Evolutionary conservation across 2,888 invertebrate species (phyloP), one percentile per base, ranked within the genome.

Genomic region (Chelonus formosanus): DNA sequence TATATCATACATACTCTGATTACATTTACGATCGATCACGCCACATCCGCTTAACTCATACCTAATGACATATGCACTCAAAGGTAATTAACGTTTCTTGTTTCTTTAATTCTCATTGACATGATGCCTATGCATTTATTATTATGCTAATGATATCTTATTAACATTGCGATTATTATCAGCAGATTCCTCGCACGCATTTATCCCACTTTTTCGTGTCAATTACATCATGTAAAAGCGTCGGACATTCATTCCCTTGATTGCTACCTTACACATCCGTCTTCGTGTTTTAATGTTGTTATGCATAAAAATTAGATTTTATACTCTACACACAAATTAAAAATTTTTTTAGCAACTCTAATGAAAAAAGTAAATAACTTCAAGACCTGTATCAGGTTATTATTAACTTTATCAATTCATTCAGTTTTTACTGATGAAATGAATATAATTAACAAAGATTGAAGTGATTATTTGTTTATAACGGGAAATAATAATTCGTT

Each of bases 221-320:
- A 61, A 61, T 61, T 61, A 61, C 60, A 52, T 50, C 36, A 60
- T 50, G 60, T 60, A 60, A 60, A 52, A 50, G 52, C 60, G 60
- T 60, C 36, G 60, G 50, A 60, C 36, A 52, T 52, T 60, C 60
- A 52, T 60, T 60, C 48, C 40, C 60, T 60, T 60, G 8, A 57
- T 57, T 57, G 57, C 57, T 43, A 57, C 43, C 32, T 43, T 31
- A 43, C 44, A 57, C 35, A 50, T 59, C 45, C 44, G 52, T 32
- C 34, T 32, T 52, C 52, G 52, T 52, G 35, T 35, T 48, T 35
- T 32, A 32, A 50, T 50, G 31, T 48, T 36, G 20, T 36, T 31
- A 7, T 34, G 20, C 43, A 35, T 59, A 31, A n/a, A 50, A 48
- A 20, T 59, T 36, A 48, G 40, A 8, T 8, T 59, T 20, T 40